A percentile compares a stretch with the other conserved stretches of the same genome.
Evolutionary conservation across 2,113 vertebrate species (phyloP).

Genomic region (Hydrolagus affinis): DNA sequence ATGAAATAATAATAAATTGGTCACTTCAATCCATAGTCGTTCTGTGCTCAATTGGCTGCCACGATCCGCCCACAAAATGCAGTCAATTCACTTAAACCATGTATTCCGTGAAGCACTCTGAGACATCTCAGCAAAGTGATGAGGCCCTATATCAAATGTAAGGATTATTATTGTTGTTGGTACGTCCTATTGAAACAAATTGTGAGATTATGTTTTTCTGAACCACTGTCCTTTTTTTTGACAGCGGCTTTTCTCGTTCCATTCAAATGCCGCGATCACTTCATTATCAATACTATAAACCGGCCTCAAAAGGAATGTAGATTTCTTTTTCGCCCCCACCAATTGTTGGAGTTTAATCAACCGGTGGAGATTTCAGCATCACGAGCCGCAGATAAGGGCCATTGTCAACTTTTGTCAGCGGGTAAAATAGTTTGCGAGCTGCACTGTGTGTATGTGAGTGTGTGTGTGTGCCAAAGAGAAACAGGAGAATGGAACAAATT

Average conservation of each 20-base stretch:
- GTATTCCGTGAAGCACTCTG: too few relatives aligned
- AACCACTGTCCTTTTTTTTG: constrained; percentile 11
- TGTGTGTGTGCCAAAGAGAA: too few relatives aligned
- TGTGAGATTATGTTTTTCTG: too few relatives aligned
- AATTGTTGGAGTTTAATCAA: constrained; percentile 22
- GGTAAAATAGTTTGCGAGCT: constrained; percentile 1
- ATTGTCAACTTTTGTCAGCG: constrained; percentile 10
- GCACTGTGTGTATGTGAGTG: background rate
- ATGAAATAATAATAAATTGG: too few relatives aligned
- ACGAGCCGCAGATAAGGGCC: background rate
- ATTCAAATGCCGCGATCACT: constrained; percentile 10
- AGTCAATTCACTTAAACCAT: too few relatives aligned
- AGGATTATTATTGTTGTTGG: too few relatives aligned
- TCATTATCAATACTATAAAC: background rate
- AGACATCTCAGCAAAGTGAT: too few relatives aligned
- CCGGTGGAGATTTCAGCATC: background rate
- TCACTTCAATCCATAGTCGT: too few relatives aligned
- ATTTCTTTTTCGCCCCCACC: background rate
- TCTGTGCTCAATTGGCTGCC: too few relatives aligned
- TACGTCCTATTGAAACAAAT: too few relatives aligned
- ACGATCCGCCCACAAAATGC: too few relatives aligned
- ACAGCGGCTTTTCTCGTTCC: constrained; percentile 1
- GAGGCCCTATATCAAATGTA: too few relatives aligned
- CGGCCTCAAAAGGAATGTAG: background rate
- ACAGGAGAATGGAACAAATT: background rate